Conservation (phyloP, 2,113 vertebrate species). For the Brachionichthys hirsutus region DNA sequence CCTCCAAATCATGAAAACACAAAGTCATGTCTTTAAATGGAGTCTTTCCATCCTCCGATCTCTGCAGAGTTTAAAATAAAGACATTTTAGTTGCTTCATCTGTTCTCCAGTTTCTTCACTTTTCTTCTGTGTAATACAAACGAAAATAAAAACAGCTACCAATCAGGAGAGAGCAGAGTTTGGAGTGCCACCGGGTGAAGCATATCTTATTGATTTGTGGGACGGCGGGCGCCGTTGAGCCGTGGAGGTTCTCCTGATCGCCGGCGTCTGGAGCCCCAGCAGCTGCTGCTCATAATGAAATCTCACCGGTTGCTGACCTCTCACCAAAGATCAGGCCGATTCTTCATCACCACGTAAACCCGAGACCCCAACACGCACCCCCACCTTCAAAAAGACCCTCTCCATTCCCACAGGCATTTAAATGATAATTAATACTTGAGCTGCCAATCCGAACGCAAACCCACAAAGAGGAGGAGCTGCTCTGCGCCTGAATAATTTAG, state of each 20-base stretch:
- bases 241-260: neutral
- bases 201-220: too few species aligned
- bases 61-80: too few species aligned
- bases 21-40: too few species aligned
- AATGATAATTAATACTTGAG: constrained; percentile 79
- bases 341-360: constrained; percentile 29
- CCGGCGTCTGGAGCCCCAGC: constrained; percentile 16
- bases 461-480: constrained; percentile 46
- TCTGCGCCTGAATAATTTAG: constrained; percentile 34
- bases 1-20: too few species aligned
- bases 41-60: too few species aligned
- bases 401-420: constrained; percentile 74
- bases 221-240: neutral
- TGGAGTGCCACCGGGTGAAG: too few species aligned
- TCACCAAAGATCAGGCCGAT: constrained; percentile 43
- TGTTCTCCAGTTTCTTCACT: too few species aligned
- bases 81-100: too few species aligned
- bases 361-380: constrained; percentile 48
- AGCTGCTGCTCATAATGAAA: constrained; percentile 56
- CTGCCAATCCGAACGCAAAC: constrained; percentile 47
- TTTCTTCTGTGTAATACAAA: too few species aligned
- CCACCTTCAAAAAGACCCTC: constrained; percentile 46
- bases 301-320: constrained; percentile 56
- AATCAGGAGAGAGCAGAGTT: too few species aligned
- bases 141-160: too few species aligned